A percentile compares a stretch with the other conserved stretches of the same genome.
These are phyloP conservation scores for Macquaria ambigua DNA, from an alignment of 2,113 vertebrate species.

Conservation along the genomic window DNA sequence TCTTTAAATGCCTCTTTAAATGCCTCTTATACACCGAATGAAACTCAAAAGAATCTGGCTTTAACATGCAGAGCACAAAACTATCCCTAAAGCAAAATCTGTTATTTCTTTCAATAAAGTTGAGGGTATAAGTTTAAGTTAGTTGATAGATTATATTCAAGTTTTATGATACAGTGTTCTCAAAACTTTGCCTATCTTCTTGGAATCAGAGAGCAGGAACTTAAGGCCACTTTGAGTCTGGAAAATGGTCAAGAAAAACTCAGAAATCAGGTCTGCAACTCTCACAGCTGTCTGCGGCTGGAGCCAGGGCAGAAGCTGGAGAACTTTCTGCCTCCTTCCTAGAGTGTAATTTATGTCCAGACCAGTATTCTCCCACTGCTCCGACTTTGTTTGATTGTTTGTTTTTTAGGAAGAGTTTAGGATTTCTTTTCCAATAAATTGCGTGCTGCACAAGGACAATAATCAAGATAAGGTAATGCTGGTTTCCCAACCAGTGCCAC, in stretches of 20 bases:
- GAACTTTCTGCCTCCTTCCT: conserved; percentile 32
- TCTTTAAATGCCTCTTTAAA: neutral
- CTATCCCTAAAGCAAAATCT: neutral
- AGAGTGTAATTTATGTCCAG: conserved; percentile 52
- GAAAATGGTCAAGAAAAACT: conserved; percentile 75
- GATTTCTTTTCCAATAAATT: conserved; percentile 51
- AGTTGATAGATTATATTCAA: conserved; percentile 32
- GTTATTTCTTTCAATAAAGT: conserved; percentile 12
- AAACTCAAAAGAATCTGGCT: conserved; percentile 6
- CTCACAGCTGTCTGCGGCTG: conserved; percentile 71
- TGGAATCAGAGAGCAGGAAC: conserved; percentile 67
- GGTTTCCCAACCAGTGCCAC: conserved; percentile 47
- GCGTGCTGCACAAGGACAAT: conserved; percentile 35
- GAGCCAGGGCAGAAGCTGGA: conserved; percentile 65
- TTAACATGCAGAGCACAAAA: conserved; percentile 4
- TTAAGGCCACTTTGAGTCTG: conserved; percentile 66
- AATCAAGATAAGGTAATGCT: conserved; percentile 51
- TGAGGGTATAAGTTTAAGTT: conserved; percentile 13
- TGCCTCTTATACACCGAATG: neutral
- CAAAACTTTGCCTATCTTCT: conserved; percentile 63
- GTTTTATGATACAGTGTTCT: conserved; percentile 39
- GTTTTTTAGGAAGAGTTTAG: conserved; percentile 45
- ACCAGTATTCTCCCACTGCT: conserved; percentile 12
- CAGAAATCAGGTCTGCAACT: conserved; percentile 52
- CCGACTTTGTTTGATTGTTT: conserved; percentile 55